These are phyloP conservation scores for Hippoglossus hippoglossus DNA, from an alignment of 2,797 vertebrate species.

Conservation along the genomic window DNA sequence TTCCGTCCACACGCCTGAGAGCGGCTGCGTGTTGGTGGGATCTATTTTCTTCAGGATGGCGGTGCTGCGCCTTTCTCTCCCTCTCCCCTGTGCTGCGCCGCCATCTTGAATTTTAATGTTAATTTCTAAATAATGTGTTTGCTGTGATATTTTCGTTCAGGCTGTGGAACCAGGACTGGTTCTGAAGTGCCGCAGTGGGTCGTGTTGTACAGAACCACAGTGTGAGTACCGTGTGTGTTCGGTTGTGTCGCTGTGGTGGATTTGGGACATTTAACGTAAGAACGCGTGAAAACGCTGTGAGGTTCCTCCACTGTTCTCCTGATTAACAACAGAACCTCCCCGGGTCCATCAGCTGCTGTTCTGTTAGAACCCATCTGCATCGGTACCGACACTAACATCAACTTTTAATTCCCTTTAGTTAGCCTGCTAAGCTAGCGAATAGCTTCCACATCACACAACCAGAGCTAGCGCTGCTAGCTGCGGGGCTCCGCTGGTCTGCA, in stretches of 20 bases:
- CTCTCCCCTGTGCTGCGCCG: conserved; percentile 71
- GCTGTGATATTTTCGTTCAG: conserved; percentile 73
- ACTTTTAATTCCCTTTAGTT: conserved; percentile 43
- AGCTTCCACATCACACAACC: conserved; percentile 51
- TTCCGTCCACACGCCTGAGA: background rate
- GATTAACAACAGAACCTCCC: conserved; percentile 23
- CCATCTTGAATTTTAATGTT: conserved; percentile 89
- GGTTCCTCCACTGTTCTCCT: conserved; percentile 36
- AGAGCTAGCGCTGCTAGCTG: conserved; percentile 54
- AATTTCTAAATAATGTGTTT: conserved; percentile 82
- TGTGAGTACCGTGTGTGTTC: conserved; percentile 65
- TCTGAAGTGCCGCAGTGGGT: conserved; percentile 24
- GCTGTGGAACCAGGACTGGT: conserved; percentile 47
- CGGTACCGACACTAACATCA: background rate
- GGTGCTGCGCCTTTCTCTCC: conserved; percentile 76
- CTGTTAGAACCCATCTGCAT: background rate
- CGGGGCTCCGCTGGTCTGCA: conserved; percentile 36
- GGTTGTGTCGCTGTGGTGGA: conserved; percentile 38
- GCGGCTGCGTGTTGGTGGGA: conserved; percentile 52
- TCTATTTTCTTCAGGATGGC: conserved; percentile 78
- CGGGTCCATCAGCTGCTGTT: background rate
- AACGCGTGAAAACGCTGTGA: conserved; percentile 62
- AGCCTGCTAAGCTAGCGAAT: conserved; percentile 39
- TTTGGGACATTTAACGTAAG: conserved; percentile 64
- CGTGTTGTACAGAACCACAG: conserved; percentile 15